These are phyloP conservation scores for Ridgeia piscesae DNA, from an alignment of 1,140 invertebrate species.

Conservation along the genomic window DNA sequence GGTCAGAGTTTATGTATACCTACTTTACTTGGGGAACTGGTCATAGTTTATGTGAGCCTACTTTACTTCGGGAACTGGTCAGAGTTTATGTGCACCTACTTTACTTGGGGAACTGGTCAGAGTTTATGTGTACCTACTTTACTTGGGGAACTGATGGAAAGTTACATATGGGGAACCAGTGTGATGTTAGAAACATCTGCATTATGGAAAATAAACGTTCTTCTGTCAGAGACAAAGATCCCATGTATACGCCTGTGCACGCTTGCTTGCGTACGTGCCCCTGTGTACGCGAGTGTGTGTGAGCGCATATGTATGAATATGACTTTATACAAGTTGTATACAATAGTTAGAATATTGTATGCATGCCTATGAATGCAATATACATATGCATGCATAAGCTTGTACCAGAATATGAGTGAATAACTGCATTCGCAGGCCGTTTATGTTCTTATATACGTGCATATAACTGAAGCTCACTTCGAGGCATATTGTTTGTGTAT, in stretches of 20 bases:
- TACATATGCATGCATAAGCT: no score
- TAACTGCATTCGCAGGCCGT: no score
- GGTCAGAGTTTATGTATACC: not conserved
- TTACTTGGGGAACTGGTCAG: not conserved
- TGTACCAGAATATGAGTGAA: no score
- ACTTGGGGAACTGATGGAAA: not conserved
- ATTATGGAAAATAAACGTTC: no score
- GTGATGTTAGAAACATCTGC: no score
- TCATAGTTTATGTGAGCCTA: not conserved
- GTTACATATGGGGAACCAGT: not conserved
- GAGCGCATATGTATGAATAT: no score
- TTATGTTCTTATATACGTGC: not conserved
- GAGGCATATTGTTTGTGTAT: not conserved
- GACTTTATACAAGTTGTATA: no score
- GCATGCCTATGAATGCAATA: not conserved
- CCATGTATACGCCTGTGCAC: no score
- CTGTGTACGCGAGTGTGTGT: no score
- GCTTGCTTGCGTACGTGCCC: not conserved
- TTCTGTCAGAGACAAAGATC: no score
- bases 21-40: not conserved
- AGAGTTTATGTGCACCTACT: not conserved
- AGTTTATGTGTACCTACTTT: not conserved
- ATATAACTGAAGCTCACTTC: not conserved
- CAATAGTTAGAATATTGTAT: not conserved
- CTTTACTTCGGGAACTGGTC: not conserved